Evolutionary conservation across 2,113 vertebrate genomes (phyloP).

Genomic region (Oryzias celebensis): DNA sequence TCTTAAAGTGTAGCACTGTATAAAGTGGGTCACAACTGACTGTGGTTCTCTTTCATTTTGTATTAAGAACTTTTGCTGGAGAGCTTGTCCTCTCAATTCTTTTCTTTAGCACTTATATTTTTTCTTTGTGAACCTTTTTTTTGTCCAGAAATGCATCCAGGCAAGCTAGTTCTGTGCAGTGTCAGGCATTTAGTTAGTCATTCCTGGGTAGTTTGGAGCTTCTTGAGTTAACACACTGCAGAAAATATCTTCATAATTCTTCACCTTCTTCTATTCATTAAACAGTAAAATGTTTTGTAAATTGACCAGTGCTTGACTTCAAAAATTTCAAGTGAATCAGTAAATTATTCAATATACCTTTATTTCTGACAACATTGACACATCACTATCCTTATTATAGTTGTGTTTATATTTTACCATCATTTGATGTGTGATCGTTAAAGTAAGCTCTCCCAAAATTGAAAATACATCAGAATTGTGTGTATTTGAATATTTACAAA

Average conservation of each 20-base stretch:
- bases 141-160: constrained; percentile 14
- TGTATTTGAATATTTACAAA: no score
- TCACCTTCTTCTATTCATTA: no score
- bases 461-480: no score
- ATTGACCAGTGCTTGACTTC: no score
- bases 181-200: not conserved
- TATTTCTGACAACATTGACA: no score
- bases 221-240: constrained; percentile 3
- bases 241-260: not conserved
- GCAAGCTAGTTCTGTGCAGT: constrained; percentile 17
- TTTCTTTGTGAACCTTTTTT: constrained; percentile 2
- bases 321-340: no score
- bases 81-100: not conserved
- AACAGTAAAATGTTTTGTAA: no score
- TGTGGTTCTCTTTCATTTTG: constrained; percentile 34
- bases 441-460: no score
- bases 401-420: no score
- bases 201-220: constrained; percentile 6
- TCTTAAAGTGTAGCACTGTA: constrained; percentile 45
- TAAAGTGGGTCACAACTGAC: constrained; percentile 55
- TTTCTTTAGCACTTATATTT: not conserved
- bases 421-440: no score
- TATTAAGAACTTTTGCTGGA: constrained; percentile 28
- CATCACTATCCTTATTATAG: no score
- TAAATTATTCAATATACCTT: no score